A percentile compares a stretch with the other conserved stretches of the same genome.
Conservation (phyloP, 92 coral and sea anemone genomes). For the Galaxea fascicularis region DNA sequence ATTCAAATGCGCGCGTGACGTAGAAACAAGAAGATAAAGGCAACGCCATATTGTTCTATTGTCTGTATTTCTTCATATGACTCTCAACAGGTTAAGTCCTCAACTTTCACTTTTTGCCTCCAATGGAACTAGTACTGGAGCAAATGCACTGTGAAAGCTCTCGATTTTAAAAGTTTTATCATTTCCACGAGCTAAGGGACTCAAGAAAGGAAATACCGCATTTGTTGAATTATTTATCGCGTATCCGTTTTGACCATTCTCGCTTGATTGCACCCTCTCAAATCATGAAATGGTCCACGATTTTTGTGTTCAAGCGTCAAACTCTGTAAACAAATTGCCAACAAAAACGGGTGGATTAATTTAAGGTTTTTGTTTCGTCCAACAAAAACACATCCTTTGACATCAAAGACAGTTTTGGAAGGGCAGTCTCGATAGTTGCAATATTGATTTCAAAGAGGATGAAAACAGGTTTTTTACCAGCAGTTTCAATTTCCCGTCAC, state of each 20-base stretch:
- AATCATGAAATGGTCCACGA: constrained; percentile 5
- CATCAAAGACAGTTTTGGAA: not conserved
- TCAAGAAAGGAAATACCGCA: constrained; percentile 33
- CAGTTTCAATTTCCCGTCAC: constrained; percentile 19
- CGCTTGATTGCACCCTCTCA: constrained; percentile 7
- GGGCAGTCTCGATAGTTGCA: not conserved
- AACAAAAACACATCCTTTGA: not conserved
- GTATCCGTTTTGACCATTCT: constrained; percentile 7
- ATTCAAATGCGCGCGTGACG: constrained; percentile 61
- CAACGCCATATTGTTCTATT: constrained; percentile 38
- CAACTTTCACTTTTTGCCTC: not conserved
- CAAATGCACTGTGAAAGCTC: not conserved
- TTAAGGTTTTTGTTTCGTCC: not conserved
- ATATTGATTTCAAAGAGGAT: not conserved
- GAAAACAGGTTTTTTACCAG: not conserved
- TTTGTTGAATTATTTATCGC: constrained; percentile 39
- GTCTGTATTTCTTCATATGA: constrained; percentile 1
- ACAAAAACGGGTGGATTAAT: not conserved
- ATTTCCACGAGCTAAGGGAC: not conserved
- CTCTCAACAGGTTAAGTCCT: not conserved
- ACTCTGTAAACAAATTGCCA: not conserved
- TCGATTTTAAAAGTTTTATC: not conserved
- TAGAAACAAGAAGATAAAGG: constrained; percentile 26
- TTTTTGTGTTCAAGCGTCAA: not conserved
- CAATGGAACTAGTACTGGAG: not conserved